Evolutionary conservation across 2,888 invertebrate genomes (phyloP).

Genomic region (Caenorhabditis panamensis): DNA sequence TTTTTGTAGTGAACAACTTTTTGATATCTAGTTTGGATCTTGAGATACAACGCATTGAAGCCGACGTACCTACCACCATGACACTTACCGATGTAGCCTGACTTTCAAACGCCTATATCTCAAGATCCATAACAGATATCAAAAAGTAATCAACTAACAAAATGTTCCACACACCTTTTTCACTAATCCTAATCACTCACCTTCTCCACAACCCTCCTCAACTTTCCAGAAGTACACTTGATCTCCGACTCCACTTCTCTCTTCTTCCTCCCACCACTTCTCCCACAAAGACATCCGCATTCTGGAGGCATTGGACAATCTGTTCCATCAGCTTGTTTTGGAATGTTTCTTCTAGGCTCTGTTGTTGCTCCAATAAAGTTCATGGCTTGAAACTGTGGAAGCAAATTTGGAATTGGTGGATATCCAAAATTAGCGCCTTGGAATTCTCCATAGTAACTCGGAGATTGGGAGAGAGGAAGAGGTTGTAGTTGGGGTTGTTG

Average conservation of each 20-base stretch:
- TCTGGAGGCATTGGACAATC: constrained; percentile 55
- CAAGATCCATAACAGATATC: neutral
- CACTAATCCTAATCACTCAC: neutral
- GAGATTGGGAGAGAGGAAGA: constrained; percentile 23
- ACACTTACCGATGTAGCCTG: too few species aligned
- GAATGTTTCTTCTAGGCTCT: constrained; percentile 37
- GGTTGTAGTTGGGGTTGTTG: constrained; percentile 18
- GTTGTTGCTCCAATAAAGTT: constrained; percentile 40
- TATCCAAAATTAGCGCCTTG: constrained; percentile 34
- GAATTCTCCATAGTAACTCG: constrained; percentile 46
- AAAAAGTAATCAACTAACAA: too few species aligned
- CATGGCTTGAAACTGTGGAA: constrained; percentile 41
- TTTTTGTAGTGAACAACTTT: too few species aligned
- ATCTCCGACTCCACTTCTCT: constrained; percentile 36
- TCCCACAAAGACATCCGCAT: constrained; percentile 52
- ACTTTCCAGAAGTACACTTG: constrained; percentile 42
- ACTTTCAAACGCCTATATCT: too few species aligned
- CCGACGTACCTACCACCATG: too few species aligned
- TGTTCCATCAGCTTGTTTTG: constrained; percentile 52
- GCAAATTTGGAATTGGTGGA: constrained; percentile 37
- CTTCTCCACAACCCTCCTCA: constrained; percentile 42
- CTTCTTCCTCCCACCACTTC: constrained; percentile 47
- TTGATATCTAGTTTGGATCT: too few species aligned
- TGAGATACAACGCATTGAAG: too few species aligned
- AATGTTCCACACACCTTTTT: too few species aligned